phyloP scores from a whole-genome alignment of 2,113 vertebrate genomes.

The Macquaria australasica region DNA sequence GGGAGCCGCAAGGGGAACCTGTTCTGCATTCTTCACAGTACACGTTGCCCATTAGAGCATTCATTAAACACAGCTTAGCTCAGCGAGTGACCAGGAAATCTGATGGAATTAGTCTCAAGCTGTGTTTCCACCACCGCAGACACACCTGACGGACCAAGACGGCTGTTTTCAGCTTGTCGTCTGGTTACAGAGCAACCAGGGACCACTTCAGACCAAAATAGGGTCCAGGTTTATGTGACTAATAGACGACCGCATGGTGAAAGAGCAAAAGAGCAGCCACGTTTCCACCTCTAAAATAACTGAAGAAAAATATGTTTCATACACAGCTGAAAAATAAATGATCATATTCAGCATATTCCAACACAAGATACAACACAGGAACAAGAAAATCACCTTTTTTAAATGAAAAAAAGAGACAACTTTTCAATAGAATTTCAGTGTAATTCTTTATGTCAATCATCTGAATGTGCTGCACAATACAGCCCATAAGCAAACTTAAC shows the following conservation, averaged over 20 bases:
- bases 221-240: slow-evolving; percentile 29
- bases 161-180: slow-evolving; percentile 49
- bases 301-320: not conserved
- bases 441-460: slow-evolving; percentile 56
- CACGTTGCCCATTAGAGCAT: slow-evolving; percentile 79
- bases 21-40: slow-evolving; percentile 82
- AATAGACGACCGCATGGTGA: slow-evolving; percentile 1
- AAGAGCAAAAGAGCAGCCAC: slow-evolving; percentile 25
- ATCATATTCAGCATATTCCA: not conserved
- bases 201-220: slow-evolving; percentile 24
- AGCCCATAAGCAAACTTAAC: slow-evolving; percentile 5
- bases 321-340: not conserved
- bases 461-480: slow-evolving; percentile 21
- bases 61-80: slow-evolving; percentile 88
- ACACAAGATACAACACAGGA: not conserved
- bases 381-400: not conserved
- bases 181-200: slow-evolving; percentile 13
- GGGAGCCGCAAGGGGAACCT: slow-evolving; percentile 58
- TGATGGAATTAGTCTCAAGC: slow-evolving; percentile 83
- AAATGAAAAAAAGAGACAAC: slow-evolving; percentile 6
- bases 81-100: slow-evolving; percentile 81
- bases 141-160: slow-evolving; percentile 61
- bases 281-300: slow-evolving; percentile 42
- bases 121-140: slow-evolving; percentile 75
- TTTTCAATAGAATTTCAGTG: slow-evolving; percentile 20